Evolutionary conservation across 35 echinoderm and acorn worm genomes (phyloP).

Genomic region (Heliocidaris tuberculata): DNA sequence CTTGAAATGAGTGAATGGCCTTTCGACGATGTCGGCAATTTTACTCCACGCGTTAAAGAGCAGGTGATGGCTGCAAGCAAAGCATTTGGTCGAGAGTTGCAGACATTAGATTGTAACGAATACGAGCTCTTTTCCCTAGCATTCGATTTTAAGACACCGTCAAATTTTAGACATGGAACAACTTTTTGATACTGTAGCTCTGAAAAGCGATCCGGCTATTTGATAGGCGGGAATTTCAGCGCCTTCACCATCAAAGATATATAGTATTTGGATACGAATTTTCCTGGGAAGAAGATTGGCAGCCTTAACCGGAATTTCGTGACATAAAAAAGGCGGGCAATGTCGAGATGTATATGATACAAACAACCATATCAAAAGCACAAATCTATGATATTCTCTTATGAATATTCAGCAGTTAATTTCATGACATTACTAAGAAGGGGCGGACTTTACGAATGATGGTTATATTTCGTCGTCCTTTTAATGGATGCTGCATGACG

Average conservation of each 20-base stretch:
- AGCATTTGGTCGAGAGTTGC: not conserved
- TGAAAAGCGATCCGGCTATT: not conserved
- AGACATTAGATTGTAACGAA: conserved; percentile 3
- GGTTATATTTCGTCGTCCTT: not conserved
- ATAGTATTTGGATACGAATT: not conserved
- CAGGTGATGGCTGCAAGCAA: not conserved
- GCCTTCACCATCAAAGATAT: not conserved
- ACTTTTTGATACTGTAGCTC: not conserved
- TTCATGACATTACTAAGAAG: not conserved
- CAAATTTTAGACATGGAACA: not conserved
- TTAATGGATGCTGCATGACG: not conserved
- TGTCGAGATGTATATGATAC: not conserved
- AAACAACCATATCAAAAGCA: not conserved
- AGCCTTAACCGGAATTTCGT: not conserved
- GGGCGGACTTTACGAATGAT: not conserved
- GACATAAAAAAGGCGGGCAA: not conserved
- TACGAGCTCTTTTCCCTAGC: not conserved
- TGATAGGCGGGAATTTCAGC: not conserved
- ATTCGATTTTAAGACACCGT: not conserved
- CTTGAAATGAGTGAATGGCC: not conserved
- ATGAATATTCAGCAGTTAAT: not conserved
- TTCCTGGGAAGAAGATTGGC: not conserved
- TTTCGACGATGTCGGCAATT: not conserved
- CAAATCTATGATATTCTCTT: not conserved
- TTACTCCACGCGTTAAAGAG: conserved; percentile 3